A percentile compares a stretch with the other conserved stretches of the same genome.
phyloP scores from a whole-genome alignment of 2,113 vertebrate genomes.

The Carlito syrichta region DNA sequence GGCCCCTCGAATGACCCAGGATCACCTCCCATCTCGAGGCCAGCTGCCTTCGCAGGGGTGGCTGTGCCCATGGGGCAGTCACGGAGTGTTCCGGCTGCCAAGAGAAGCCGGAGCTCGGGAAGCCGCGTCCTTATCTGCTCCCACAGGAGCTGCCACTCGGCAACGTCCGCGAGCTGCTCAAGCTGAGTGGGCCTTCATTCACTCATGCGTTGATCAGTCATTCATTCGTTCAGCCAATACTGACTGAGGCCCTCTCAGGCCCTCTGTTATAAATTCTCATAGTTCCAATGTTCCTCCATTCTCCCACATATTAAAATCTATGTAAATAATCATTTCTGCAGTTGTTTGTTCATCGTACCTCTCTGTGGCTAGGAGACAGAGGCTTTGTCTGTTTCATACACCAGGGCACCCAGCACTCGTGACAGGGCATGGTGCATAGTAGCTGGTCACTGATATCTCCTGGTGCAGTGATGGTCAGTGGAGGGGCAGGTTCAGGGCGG shows the following conservation, averaged over 20 bases:
- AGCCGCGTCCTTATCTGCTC: slow-evolving; percentile 14
- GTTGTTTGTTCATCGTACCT: not conserved
- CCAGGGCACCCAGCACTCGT: not conserved
- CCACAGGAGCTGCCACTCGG: not conserved
- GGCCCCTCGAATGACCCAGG: not conserved
- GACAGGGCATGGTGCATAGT: not conserved
- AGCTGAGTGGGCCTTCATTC: rapidly evolving
- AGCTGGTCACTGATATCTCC: not conserved
- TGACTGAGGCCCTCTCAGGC: rapidly evolving
- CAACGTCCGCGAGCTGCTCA: rapidly evolving
- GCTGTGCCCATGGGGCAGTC: rapidly evolving
- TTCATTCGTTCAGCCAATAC: not conserved
- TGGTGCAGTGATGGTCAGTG: not conserved
- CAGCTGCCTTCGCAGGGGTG: no score
- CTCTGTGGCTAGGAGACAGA: not conserved
- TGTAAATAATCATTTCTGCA: not conserved
- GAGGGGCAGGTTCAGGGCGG: not conserved
- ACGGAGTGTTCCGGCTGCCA: not conserved
- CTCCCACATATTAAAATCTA: not conserved
- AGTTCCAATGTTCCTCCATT: not conserved
- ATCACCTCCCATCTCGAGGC: not conserved
- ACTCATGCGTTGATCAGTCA: not conserved
- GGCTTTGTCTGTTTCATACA: not conserved
- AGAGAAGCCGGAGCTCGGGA: not conserved
- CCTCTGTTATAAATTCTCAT: not conserved